Percentiles rank a stretch among this genome's conserved stretches.
phyloP scores from a whole-genome alignment of 2,888 invertebrate genomes.

The Troglohyphantes excavatus region DNA sequence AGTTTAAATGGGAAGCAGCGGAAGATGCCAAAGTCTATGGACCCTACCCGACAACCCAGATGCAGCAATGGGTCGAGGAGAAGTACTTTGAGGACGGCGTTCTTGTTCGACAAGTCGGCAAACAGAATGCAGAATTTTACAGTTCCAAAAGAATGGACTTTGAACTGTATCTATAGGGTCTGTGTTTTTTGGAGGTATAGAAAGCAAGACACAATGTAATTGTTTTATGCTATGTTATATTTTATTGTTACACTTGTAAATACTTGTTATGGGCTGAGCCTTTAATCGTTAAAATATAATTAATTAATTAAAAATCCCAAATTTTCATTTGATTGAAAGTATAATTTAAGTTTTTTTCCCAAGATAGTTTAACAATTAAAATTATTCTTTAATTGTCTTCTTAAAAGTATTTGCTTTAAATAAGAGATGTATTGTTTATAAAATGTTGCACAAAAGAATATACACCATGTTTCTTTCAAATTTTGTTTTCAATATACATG shows the following conservation, averaged over 20 bases:
- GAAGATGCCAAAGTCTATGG: conserved; percentile 90
- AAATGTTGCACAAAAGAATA: too few relatives aligned
- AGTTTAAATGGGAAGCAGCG: conserved; percentile 93
- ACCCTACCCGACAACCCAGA: conserved; percentile 92
- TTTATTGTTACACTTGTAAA: background rate
- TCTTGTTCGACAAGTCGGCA: conserved; percentile 91
- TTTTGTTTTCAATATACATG: too few relatives aligned
- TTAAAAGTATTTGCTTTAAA: too few relatives aligned
- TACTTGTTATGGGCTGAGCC: background rate
- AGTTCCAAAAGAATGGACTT: conserved; percentile 95
- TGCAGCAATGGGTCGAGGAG: conserved; percentile 93
- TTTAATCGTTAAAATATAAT: background rate
- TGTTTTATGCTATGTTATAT: background rate
- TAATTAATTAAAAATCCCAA: background rate
- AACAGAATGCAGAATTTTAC: conserved; percentile 89
- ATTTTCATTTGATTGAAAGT: too few relatives aligned
- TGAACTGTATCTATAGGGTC: conserved; percentile 90
- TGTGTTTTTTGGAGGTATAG: background rate
- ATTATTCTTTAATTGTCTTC: too few relatives aligned
- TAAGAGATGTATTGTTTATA: too few relatives aligned
- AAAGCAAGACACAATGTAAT: background rate
- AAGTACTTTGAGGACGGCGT: conserved; percentile 91
- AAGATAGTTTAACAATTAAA: too few relatives aligned
- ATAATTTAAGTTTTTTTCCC: too few relatives aligned
- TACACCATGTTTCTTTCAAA: too few relatives aligned